Conservation (phyloP, 2,113 vertebrate species). For the Scopus umbretta region DNA sequence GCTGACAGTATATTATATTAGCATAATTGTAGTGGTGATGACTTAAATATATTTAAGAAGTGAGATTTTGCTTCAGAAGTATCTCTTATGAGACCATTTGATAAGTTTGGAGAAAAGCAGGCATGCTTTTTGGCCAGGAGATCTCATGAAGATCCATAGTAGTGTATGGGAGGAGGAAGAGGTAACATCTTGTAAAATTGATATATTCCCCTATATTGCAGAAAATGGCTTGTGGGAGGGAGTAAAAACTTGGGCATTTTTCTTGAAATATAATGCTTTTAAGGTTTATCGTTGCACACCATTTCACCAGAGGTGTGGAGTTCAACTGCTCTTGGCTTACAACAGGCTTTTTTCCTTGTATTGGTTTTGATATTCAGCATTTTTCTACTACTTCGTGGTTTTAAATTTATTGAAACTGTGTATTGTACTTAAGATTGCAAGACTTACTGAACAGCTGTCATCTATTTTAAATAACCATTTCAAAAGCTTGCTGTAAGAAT, state of each 20-base stretch:
- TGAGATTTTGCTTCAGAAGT: neutral
- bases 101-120: neutral
- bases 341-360: neutral
- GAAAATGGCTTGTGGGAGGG: neutral
- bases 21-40: neutral
- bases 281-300: accelerated
- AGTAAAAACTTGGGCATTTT: neutral
- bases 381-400: neutral
- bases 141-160: neutral
- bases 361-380: neutral
- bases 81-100: neutral
- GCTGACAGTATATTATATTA: neutral
- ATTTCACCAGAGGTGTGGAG: neutral
- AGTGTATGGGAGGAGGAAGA: neutral
- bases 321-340: neutral
- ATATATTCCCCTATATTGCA: neutral
- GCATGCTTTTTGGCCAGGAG: neutral
- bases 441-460: neutral
- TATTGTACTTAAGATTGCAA: neutral
- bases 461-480: neutral
- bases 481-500: neutral
- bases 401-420: neutral
- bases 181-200: neutral
- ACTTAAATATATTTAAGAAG: neutral
- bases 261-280: neutral